Evolutionary conservation across 2,888 invertebrate species (phyloP), one percentile per base, ranked within the genome.

Genomic region (Pseudoips prasinana): DNA sequence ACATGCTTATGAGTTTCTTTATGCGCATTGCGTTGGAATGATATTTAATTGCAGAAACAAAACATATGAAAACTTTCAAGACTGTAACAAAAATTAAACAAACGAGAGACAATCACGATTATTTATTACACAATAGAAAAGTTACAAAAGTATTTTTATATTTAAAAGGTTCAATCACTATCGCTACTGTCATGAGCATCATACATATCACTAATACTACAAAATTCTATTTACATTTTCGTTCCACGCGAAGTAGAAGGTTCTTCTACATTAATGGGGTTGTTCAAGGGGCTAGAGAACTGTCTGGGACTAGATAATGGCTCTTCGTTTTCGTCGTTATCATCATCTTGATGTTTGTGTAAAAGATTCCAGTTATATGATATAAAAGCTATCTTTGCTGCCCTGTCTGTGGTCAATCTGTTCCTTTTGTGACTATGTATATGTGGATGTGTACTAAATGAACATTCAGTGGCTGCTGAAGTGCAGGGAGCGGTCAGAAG

Each of bases 261-360:
- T 18, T 18, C 4, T 28, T 33, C 27, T 33, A 27, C 33, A 33
- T 27, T 23, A 14, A 33, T 33, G 27, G 33, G 33, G 22, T 27
- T 33, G 11, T 8, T 22, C 14, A 22, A 22, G 8, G 33, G 27
- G 26, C 33, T 33, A 8, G 28, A 28, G 10, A 33, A 28, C 23
- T 33, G 33, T 22, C 18, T 33, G 22, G 35, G 29, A 11, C 25
- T 19, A 29, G 25, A 29, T 35, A 35, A 29, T 7, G 29, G 29
- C 14, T 29, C 25, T 25, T 35, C 35, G 14, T 27, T 26, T 22
- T 33, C 33, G 27, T 25, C 25, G 9, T 32, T 32, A n/a, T 35
- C 34, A 23, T 30, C 36, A 30, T 36, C 36, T 31, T 26, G 11
- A 26, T n/a, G n/a, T n/a, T n/a, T n/a, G n/a, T n/a, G n/a, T n/a